These are phyloP conservation scores for Bubalus kerabau DNA, from an alignment of 2,113 vertebrate genomes.

Conservation along the genomic window DNA sequence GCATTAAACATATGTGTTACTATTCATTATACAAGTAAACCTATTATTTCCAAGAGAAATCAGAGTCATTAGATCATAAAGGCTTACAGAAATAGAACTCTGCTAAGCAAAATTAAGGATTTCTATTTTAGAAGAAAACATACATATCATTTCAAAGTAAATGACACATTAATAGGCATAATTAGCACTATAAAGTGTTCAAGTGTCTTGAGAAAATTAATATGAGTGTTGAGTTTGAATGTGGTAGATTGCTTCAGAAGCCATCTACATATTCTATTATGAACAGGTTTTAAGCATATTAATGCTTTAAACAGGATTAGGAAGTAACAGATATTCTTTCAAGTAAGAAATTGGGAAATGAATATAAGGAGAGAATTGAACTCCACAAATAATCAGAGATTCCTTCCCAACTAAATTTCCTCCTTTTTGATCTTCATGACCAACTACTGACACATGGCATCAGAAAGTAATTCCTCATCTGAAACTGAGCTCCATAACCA, in stretches of 20 bases:
- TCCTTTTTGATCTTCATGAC: constrained; percentile 23
- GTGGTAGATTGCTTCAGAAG: constrained; percentile 80
- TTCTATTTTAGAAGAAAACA: constrained; percentile 78
- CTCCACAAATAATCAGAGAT: constrained; percentile 49
- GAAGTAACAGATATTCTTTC: constrained; percentile 69
- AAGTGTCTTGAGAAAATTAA: constrained; percentile 83
- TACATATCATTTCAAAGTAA: constrained; percentile 80
- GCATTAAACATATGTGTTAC: constrained; percentile 87
- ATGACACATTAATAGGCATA: constrained; percentile 85
- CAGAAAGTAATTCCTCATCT: constrained; percentile 16
- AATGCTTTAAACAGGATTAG: constrained; percentile 76
- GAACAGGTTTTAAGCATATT: constrained; percentile 82
- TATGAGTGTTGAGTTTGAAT: constrained; percentile 80
- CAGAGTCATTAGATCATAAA: constrained; percentile 80
- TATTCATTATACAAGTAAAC: constrained; percentile 77
- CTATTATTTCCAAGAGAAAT: constrained; percentile 85
- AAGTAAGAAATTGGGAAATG: constrained; percentile 68
- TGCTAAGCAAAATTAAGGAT: constrained; percentile 83
- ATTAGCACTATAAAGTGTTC: constrained; percentile 87
- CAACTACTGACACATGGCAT: neutral
- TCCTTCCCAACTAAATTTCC: constrained; percentile 35
- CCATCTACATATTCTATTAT: constrained; percentile 79
- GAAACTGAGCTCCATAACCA: neutral
- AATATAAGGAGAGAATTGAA: constrained; percentile 62
- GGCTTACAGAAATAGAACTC: constrained; percentile 82